phyloP scores from a whole-genome alignment of 1,140 invertebrate genomes.

The Hylaeus volcanicus region DNA sequence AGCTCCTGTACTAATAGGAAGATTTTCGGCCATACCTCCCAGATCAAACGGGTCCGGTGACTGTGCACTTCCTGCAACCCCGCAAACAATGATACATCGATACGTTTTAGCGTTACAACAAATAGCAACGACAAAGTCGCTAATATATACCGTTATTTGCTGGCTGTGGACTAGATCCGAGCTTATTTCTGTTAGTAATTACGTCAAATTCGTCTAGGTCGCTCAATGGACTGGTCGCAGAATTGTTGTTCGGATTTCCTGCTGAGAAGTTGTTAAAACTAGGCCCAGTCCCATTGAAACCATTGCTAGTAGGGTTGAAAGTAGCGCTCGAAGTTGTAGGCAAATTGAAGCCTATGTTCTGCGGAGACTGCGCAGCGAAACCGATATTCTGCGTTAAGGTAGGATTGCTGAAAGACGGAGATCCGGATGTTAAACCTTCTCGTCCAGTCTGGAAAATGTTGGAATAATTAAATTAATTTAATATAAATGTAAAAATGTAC shows the following conservation, averaged over 20 bases:
- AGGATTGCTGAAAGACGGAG: slow-evolving; percentile 68
- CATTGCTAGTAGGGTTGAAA: slow-evolving; percentile 74
- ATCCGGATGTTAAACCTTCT: slow-evolving; percentile 59
- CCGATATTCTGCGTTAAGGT: slow-evolving; percentile 69
- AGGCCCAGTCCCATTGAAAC: slow-evolving; percentile 73
- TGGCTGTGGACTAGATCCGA: slow-evolving; percentile 75
- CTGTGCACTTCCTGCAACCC: slow-evolving; percentile 71
- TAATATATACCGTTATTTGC: slow-evolving; percentile 75
- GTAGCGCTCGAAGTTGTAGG: slow-evolving; percentile 60
- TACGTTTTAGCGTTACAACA: background rate
- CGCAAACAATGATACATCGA: background rate
- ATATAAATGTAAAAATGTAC: background rate
- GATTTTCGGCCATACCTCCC: slow-evolving; percentile 82
- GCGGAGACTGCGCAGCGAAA: slow-evolving; percentile 69
- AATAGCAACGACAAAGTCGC: slow-evolving; percentile 4
- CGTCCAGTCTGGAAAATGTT: slow-evolving; percentile 32
- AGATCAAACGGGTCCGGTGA: slow-evolving; percentile 87
- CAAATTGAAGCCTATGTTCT: slow-evolving; percentile 75
- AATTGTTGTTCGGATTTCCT: slow-evolving; percentile 63
- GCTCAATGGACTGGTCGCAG: slow-evolving; percentile 82
- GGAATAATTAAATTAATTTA: background rate
- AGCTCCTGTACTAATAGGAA: slow-evolving; percentile 80
- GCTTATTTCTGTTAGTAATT: slow-evolving; percentile 86
- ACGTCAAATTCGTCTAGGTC: slow-evolving; percentile 92
- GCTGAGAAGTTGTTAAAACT: slow-evolving; percentile 71